These are phyloP conservation scores for Syrrhaptes paradoxus DNA, from an alignment of 2,113 vertebrate species.

Conservation along the genomic window DNA sequence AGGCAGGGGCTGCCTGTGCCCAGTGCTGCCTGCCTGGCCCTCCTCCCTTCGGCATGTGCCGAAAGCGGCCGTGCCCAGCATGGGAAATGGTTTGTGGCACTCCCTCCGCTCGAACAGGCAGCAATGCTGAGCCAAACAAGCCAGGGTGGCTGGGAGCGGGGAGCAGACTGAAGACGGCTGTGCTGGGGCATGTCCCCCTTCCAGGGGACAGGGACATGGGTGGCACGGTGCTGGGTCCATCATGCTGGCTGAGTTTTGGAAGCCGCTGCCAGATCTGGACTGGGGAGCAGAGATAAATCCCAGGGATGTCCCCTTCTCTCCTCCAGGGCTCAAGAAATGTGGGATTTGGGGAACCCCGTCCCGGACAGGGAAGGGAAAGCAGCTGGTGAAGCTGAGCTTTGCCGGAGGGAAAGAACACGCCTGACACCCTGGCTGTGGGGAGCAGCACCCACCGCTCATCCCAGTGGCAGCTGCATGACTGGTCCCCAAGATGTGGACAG, in stretches of 20 bases:
- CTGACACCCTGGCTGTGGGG: accelerated
- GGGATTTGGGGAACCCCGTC: background rate
- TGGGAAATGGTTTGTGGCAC: background rate
- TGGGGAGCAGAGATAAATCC: background rate
- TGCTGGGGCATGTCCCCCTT: background rate
- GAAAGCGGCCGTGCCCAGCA: accelerated
- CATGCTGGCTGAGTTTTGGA: background rate
- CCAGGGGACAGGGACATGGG: accelerated
- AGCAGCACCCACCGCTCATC: accelerated
- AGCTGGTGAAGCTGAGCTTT: accelerated
- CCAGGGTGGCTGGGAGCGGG: background rate
- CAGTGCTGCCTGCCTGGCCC: accelerated
- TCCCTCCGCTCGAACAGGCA: accelerated
- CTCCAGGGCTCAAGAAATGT: accelerated
- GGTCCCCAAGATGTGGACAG: accelerated
- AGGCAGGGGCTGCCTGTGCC: background rate
- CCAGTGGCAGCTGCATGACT: accelerated
- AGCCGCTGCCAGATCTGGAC: accelerated
- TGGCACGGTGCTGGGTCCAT: accelerated
- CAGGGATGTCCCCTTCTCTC: background rate
- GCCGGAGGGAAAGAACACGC: accelerated
- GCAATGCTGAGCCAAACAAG: background rate
- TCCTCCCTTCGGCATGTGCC: accelerated
- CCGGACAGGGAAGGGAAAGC: background rate
- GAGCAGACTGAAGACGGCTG: accelerated